These are phyloP conservation scores for Chrysolina oricalcia DNA, from an alignment of 2,888 invertebrate species.

Conservation along the genomic window DNA sequence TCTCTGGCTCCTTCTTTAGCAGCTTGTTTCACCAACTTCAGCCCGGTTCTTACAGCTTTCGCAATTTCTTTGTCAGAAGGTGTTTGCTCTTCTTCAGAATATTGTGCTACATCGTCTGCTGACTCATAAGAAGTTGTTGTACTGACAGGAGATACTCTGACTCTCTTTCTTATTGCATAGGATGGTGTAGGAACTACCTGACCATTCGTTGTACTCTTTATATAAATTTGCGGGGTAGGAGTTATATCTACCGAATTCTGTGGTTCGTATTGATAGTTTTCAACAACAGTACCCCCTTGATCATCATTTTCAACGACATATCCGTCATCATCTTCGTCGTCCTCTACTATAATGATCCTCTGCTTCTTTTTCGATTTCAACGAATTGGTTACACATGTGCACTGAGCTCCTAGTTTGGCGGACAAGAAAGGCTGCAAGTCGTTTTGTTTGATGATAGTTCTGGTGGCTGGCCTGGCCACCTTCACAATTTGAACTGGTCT, in stretches of 20 bases:
- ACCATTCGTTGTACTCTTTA: slow-evolving; percentile 51
- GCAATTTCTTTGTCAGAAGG: slow-evolving; percentile 59
- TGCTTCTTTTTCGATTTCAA: slow-evolving; percentile 72
- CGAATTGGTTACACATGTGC: slow-evolving; percentile 79
- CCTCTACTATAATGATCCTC: slow-evolving; percentile 58
- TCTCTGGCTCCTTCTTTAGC: slow-evolving; percentile 64
- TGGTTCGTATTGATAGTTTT: slow-evolving; percentile 63
- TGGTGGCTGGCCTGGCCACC: slow-evolving; percentile 70
- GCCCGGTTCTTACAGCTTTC: slow-evolving; percentile 62
- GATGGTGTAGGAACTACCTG: slow-evolving; percentile 47
- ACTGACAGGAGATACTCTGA: slow-evolving; percentile 49
- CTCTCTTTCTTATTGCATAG: slow-evolving; percentile 54
- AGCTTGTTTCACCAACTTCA: slow-evolving; percentile 65
- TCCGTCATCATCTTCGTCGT: slow-evolving; percentile 57
- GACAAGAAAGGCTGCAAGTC: slow-evolving; percentile 82
- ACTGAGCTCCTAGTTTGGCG: slow-evolving; percentile 82
- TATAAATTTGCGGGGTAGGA: slow-evolving; percentile 58
- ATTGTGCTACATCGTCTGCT: slow-evolving; percentile 44
- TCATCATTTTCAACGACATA: slow-evolving; percentile 57
- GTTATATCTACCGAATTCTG: slow-evolving; percentile 60
- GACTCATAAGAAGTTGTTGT: slow-evolving; percentile 44
- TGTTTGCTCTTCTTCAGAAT: slow-evolving; percentile 43
- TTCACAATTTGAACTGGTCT: slow-evolving; percentile 51
- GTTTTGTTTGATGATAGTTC: slow-evolving; percentile 80
- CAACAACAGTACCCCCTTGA: slow-evolving; percentile 60